Evolutionary conservation across 2,888 invertebrate species (phyloP), one percentile per base, ranked within the genome.

Genomic region (Scaptodrosophila latifasciaeformis): DNA sequence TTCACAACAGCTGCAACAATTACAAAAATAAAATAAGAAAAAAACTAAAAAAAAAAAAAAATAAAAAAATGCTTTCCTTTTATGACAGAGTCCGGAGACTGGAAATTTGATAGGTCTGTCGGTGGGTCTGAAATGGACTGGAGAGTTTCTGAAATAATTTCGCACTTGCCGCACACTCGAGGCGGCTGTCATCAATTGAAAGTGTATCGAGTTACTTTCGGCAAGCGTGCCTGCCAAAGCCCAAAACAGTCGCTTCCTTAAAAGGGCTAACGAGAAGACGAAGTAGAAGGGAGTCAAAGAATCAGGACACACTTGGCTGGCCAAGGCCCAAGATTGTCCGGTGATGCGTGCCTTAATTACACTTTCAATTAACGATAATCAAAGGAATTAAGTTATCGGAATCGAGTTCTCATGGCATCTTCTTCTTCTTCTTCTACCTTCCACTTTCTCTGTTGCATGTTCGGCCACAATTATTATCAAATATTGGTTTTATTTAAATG

Each of bases 311-410:
- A 13, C 24, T 24, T 19, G 21, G 19, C 29, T 19, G 35, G 29
- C 6, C 46, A 52, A n/a, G 2, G 12, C 15, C 27, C 6, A 2
- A 13, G n/a, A n/a, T n/a, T n/a, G 68, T 46, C 56, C 44, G 69
- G 27, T 56, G 78, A 69, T 69, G 78, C 67, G 77, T 79, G 67
- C 65, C 64, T 80, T 80, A 81, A 82, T 81, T 82, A 82, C 75
- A 64, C 70, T 77, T 77, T 82, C 77, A 83, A 82, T 82, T 82
- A 82, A 70, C 82, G 55, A 40, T 40, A 40, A 40, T 21, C 56
- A 64, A 66, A 67, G 59, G 67, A 79, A 82, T 83, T 70, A 81
- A 81, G 82, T 81, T 81, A 83, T 82, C 82, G n/a, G n/a, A n/a
- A n/a, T n/a, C n/a, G 76, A 79, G 71, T 77, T 76, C 72, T 76